A percentile compares a stretch with the other conserved stretches of the same genome.
phyloP scores from a whole-genome alignment of 2,888 invertebrate genomes.

The Cheilosia pagana region DNA sequence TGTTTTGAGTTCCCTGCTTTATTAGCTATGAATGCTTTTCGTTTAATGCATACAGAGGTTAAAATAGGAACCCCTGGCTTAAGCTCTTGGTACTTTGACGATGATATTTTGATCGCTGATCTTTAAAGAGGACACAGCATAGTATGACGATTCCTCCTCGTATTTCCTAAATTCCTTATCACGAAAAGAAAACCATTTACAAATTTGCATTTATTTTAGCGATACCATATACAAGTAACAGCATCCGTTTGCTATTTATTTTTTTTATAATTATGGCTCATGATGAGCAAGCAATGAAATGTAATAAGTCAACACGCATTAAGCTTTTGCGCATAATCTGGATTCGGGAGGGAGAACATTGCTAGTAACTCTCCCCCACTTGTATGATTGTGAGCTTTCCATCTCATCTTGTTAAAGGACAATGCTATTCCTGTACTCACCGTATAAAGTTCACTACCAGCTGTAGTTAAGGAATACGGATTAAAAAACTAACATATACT shows the following conservation, averaged over 20 bases:
- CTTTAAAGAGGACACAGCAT: no score
- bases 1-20: no score
- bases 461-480: slow-evolving; percentile 9
- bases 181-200: neutral
- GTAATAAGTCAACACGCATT: slow-evolving; percentile 40
- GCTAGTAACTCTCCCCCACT: neutral
- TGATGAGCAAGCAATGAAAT: neutral
- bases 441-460: neutral
- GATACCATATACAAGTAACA: neutral
- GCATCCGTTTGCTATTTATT: neutral
- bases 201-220: neutral
- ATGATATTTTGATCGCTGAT: no score
- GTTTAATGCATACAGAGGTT: no score
- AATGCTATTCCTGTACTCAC: slow-evolving; percentile 4
- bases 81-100: no score
- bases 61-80: no score
- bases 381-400: slow-evolving; percentile 8
- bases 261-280: neutral
- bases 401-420: slow-evolving; percentile 12
- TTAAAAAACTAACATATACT: slow-evolving; percentile 6
- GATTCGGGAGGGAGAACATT: neutral
- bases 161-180: neutral
- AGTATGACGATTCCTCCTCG: neutral
- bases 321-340: slow-evolving; percentile 41
- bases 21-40: no score